Evolutionary conservation across 2,888 invertebrate species (phyloP).

Genomic region (Idaea biselata): DNA sequence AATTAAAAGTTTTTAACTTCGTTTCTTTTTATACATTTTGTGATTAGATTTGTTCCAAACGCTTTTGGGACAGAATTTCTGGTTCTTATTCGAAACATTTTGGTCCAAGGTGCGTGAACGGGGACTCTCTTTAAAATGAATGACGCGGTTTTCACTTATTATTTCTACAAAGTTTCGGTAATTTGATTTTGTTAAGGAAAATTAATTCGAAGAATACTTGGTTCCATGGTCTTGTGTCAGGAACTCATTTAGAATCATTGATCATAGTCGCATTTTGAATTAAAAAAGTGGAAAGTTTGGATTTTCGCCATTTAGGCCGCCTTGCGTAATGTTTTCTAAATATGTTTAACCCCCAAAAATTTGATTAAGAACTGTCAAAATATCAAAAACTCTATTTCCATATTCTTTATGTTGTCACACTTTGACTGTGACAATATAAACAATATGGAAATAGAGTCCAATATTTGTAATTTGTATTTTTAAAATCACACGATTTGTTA

Average conservation of each 20-base stretch:
- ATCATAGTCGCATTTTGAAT: neutral
- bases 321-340: too few relatives aligned
- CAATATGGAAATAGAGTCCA: too few relatives aligned
- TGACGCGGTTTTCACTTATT: neutral
- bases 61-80: conserved; percentile 13
- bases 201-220: neutral
- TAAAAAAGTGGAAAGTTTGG: too few relatives aligned
- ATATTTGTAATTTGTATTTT: too few relatives aligned
- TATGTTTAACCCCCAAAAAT: too few relatives aligned
- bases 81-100: neutral
- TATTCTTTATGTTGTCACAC: too few relatives aligned
- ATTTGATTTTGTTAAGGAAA: neutral
- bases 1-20: conserved; percentile 26
- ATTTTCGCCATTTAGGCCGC: too few relatives aligned
- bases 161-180: neutral
- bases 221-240: neutral
- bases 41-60: conserved; percentile 27
- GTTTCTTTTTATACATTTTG: conserved; percentile 21
- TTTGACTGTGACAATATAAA: too few relatives aligned
- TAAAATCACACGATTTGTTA: too few relatives aligned
- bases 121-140: neutral
- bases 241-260: neutral
- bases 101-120: neutral
- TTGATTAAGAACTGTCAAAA: too few relatives aligned
- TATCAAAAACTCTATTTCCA: too few relatives aligned